A percentile compares a stretch with the other conserved stretches of the same genome.
Conservation (phyloP, 2,113 vertebrate genomes). For the Lamprologus tigripictilis region DNA sequence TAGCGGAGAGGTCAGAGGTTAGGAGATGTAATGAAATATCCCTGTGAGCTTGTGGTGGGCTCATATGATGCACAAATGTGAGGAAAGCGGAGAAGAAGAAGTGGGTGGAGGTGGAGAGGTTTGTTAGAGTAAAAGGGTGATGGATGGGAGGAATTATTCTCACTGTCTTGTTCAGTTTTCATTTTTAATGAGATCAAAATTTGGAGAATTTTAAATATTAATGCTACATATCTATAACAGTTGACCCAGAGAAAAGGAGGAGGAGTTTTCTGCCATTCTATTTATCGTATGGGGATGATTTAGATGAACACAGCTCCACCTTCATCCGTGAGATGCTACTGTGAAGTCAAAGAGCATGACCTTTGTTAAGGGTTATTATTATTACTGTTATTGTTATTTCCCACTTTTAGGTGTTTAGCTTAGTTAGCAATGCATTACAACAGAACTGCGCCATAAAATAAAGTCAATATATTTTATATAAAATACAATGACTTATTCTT, state of each 20-base stretch:
- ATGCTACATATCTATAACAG: neutral
- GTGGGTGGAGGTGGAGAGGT: neutral
- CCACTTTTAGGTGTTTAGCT: neutral
- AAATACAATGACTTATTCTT: neutral
- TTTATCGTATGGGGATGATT: neutral
- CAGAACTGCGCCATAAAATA: neutral
- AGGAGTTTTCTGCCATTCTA: neutral
- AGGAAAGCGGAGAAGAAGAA: neutral
- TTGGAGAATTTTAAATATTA: neutral
- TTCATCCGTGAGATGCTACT: neutral
- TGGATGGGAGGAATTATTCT: neutral
- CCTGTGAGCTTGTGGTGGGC: constrained; percentile 15
- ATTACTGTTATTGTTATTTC: neutral
- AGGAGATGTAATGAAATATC: constrained; percentile 10
- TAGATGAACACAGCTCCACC: neutral
- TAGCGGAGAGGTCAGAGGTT: neutral
- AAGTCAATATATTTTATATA: neutral
- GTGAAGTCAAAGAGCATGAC: neutral
- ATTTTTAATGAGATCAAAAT: neutral
- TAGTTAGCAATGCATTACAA: neutral
- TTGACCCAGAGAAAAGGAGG: neutral
- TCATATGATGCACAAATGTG: neutral
- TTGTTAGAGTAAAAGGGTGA: neutral
- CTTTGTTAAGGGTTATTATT: neutral
- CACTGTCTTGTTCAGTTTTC: neutral